phyloP scores from a whole-genome alignment of 37 sponge, comb jelly and placozoan species.

The Oscarella lobularis region DNA sequence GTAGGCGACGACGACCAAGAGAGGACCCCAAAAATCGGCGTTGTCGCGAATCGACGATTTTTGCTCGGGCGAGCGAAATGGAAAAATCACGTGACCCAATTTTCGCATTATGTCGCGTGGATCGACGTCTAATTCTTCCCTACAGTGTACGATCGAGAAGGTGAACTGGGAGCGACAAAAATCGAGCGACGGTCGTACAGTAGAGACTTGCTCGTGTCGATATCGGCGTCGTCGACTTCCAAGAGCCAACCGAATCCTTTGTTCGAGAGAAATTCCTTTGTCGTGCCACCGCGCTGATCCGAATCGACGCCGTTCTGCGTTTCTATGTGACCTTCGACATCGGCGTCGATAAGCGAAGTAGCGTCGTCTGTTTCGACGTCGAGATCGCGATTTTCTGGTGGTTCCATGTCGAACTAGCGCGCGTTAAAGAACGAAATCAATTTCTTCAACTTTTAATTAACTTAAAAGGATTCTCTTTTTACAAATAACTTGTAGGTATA shows the following conservation, averaged over 20 bases:
- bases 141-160: slow-evolving; percentile 9
- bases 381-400: too few relatives aligned
- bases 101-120: slow-evolving; percentile 79
- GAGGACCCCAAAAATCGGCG: slow-evolving; percentile 92
- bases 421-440: too few relatives aligned
- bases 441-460: too few relatives aligned
- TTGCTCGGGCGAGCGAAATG: slow-evolving; percentile 39
- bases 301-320: background rate
- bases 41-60: slow-evolving; percentile 54
- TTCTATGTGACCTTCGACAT: slow-evolving; percentile 10
- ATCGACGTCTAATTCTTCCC: slow-evolving; percentile 86
- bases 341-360: too few relatives aligned
- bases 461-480: too few relatives aligned
- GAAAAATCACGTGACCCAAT: slow-evolving; percentile 70
- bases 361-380: too few relatives aligned
- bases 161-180: background rate
- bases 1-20: slow-evolving; percentile 65
- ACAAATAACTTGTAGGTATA: too few relatives aligned
- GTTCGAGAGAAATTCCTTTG: slow-evolving; percentile 31
- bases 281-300: slow-evolving; percentile 6
- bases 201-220: slow-evolving; percentile 49
- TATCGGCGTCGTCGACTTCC: slow-evolving; percentile 69
- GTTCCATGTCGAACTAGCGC: too few relatives aligned
- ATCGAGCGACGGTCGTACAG: slow-evolving; percentile 18
- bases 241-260: slow-evolving; percentile 80